Evolutionary conservation across 2,113 vertebrate species (phyloP).

Genomic region (Chaetura pelagica): DNA sequence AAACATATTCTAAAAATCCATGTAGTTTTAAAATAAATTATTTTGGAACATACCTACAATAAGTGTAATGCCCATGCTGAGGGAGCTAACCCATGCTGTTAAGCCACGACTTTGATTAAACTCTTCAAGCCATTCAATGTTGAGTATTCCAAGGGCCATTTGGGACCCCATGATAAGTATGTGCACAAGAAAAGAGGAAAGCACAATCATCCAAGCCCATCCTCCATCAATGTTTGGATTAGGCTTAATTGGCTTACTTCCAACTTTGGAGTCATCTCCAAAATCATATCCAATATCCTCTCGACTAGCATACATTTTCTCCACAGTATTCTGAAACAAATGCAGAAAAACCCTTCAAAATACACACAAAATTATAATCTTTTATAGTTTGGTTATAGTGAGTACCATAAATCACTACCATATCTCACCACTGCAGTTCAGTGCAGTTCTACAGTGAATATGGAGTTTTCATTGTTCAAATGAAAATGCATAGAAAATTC

Average conservation of each 20-base stretch:
- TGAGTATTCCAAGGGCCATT: slow-evolving; percentile 85
- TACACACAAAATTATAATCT: background rate
- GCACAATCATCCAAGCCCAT: slow-evolving; percentile 85
- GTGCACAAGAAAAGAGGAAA: slow-evolving; percentile 83
- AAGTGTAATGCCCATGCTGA: slow-evolving; percentile 83
- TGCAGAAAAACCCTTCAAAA: background rate
- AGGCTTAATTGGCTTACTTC: slow-evolving; percentile 68
- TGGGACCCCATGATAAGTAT: slow-evolving; percentile 84
- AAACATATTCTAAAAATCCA: background rate
- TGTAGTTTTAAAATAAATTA: background rate
- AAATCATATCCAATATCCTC: slow-evolving; percentile 78
- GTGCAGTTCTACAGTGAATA: background rate
- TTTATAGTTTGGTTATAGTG: background rate
- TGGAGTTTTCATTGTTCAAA: background rate
- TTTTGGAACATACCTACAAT: slow-evolving; percentile 78
- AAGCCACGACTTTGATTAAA: slow-evolving; percentile 83
- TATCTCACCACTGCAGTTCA: background rate
- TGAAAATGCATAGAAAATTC: background rate
- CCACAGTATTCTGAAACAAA: slow-evolving; percentile 65
- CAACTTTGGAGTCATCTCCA: slow-evolving; percentile 71
- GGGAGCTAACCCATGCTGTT: slow-evolving; percentile 84
- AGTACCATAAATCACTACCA: background rate
- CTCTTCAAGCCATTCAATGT: slow-evolving; percentile 86
- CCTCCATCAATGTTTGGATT: slow-evolving; percentile 79
- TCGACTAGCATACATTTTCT: slow-evolving; percentile 78